These are phyloP conservation scores for Prenolepis imparis DNA, from an alignment of 2,888 invertebrate species.

Conservation along the genomic window DNA sequence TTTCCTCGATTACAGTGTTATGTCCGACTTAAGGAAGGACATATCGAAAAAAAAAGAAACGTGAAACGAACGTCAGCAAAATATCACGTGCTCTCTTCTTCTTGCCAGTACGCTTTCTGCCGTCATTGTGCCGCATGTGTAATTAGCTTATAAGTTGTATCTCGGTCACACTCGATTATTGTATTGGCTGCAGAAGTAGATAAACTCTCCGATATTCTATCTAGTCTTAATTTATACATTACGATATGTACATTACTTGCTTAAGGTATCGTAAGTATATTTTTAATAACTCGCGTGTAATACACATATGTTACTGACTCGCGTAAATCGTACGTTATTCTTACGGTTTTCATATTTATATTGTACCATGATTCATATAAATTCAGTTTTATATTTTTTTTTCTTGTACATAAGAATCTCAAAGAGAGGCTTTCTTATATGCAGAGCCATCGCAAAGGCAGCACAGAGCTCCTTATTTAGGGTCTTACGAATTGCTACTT, in stretches of 20 bases:
- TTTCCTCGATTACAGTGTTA: slow-evolving; percentile 88
- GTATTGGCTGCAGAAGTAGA: slow-evolving; percentile 75
- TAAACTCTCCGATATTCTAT: slow-evolving; percentile 77
- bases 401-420: slow-evolving; percentile 77
- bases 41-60: slow-evolving; percentile 58
- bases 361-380: slow-evolving; percentile 59
- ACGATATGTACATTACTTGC: slow-evolving; percentile 74
- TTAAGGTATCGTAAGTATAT: slow-evolving; percentile 61
- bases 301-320: slow-evolving; percentile 56
- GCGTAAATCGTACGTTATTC: slow-evolving; percentile 57
- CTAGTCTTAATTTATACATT: slow-evolving; percentile 82
- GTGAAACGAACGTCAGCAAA: slow-evolving; percentile 68
- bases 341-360: slow-evolving; percentile 70
- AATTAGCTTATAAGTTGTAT: slow-evolving; percentile 76
- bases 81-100: slow-evolving; percentile 77
- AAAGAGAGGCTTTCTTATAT: slow-evolving; percentile 50
- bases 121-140: slow-evolving; percentile 78
- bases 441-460: slow-evolving; percentile 62
- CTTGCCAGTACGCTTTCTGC: slow-evolving; percentile 84
- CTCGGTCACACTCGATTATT: slow-evolving; percentile 71
- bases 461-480: slow-evolving; percentile 58
- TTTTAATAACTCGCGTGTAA: slow-evolving; percentile 64
- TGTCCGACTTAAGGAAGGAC: slow-evolving; percentile 90
- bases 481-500: slow-evolving; percentile 43
- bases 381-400: slow-evolving; percentile 74